Percentiles rank a stretch among this genome's conserved stretches.
phyloP scores from a whole-genome alignment of 1,140 invertebrate species.

The Pomacea maculata region DNA sequence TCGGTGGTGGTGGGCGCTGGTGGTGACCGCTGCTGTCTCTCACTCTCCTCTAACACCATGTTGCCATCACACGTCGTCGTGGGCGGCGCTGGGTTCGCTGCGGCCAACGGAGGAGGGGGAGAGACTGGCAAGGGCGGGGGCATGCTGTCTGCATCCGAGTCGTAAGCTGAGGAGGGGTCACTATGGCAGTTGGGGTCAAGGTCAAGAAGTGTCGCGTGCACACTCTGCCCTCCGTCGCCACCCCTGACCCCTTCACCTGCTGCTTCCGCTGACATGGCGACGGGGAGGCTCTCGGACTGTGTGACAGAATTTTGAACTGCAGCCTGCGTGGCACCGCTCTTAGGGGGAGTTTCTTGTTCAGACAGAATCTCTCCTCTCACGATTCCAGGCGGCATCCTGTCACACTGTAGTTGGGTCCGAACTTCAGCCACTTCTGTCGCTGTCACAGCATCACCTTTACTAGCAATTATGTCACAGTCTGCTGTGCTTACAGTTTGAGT shows the following conservation, averaged over 20 bases:
- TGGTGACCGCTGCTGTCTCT: neutral
- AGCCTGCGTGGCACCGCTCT: neutral
- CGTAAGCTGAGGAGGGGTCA: constrained; percentile 3
- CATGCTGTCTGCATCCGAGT: constrained; percentile 32
- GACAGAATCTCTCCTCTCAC: too few species aligned
- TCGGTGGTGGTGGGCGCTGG: too few species aligned
- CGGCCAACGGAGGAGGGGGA: constrained; percentile 37
- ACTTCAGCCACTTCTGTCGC: too few species aligned
- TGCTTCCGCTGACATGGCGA: too few species aligned
- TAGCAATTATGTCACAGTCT: too few species aligned
- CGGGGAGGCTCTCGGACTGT: neutral
- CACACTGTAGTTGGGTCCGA: too few species aligned
- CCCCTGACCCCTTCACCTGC: neutral
- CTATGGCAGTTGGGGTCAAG: neutral
- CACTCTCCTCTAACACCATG: neutral
- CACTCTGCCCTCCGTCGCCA: neutral
- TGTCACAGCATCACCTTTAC: too few species aligned
- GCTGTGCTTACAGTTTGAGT: too few species aligned
- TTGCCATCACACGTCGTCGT: neutral
- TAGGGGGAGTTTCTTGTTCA: neutral
- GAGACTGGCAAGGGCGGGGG: constrained; percentile 40
- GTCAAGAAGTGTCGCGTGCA: neutral
- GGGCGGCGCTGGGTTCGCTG: neutral
- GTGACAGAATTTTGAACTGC: too few species aligned
- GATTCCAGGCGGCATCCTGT: too few species aligned